phyloP scores from a whole-genome alignment of 2,888 invertebrate genomes.

The Drosophila fungiperda region DNA sequence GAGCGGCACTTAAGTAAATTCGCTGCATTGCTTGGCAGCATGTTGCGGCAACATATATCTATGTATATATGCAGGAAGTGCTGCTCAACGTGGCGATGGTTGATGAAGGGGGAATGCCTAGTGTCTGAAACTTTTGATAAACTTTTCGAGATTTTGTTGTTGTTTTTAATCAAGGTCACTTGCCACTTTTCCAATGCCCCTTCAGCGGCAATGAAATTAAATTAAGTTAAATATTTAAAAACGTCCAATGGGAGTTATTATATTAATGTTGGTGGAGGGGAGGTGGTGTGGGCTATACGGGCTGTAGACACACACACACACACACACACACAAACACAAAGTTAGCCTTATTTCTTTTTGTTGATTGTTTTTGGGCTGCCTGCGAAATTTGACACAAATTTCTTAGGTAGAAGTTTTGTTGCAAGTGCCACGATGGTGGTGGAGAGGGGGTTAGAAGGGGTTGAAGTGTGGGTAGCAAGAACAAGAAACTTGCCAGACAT shows the following conservation, averaged over 20 bases:
- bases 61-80: background rate
- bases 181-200: slow-evolving; percentile 7
- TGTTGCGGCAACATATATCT: slow-evolving; percentile 24
- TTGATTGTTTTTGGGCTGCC: slow-evolving; percentile 30
- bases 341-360: background rate
- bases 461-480: slow-evolving; percentile 12
- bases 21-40: slow-evolving; percentile 12
- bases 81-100: background rate
- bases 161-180: slow-evolving; percentile 41
- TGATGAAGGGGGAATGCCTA: fast-evolving
- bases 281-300: too few species aligned
- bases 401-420: background rate
- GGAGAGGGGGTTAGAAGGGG: background rate
- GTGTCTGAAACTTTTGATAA: background rate
- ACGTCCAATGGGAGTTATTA: slow-evolving; percentile 1
- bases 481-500: slow-evolving; percentile 66
- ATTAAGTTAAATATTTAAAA: slow-evolving; percentile 42
- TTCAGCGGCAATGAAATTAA: background rate
- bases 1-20: slow-evolving; percentile 1
- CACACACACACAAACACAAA: background rate
- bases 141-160: background rate
- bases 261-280: background rate
- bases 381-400: slow-evolving; percentile 58
- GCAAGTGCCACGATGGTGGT: background rate
- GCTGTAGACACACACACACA: background rate